Base-by-base conservation (phyloP, 92 coral and sea anemone genomes). In the Micromussa lordhowensis region DNA sequence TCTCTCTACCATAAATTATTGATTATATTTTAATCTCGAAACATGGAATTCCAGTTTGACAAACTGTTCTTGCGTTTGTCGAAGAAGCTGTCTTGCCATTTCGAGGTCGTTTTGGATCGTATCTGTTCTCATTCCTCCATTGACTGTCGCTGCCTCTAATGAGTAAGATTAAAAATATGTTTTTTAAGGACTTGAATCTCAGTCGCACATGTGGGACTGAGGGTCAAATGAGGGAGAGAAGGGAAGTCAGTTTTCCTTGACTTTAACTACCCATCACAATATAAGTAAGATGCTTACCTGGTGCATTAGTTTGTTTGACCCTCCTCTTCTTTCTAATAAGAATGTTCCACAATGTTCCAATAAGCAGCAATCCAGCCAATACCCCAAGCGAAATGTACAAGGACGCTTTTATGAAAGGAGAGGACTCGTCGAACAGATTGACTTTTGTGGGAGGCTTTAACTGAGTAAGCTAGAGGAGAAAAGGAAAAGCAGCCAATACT, bases 361-460 rank as follows among this genome's bases (percentile, higher is more conserved):
- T 26, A 1, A 48, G 14, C 28, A 77, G 36, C 71, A 79, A 17
- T 26, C 40, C 83, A 8, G 68, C 83, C 38, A 79, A 17, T 16
- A 54, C 49, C 26, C 83, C 83, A 34, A 79, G 83, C 66, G 68
- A 79, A 28, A 57, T 55, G 83, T 79, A 55, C 66, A 57, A 6
- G 10, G 32, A 29, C 15, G 0, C 5, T 79, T 55, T 59, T 55
- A 79, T 26, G 17, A 59, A 19, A 31, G 68, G 30, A 16, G 68
- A 54, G 5, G 68, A 53, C 11, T 79, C 83, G 68, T 79, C 83
- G 22, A 79, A 53, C 83, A 79, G 38, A 29, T 30, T 79, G 40
- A 79, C 14, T 14, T 30, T 30, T 30, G 15, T 79, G 36, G 83
- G 5, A 7, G 38, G 83, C 4, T 30, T 79, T 8, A 31, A 28